Evolutionary conservation across 1,140 invertebrate genomes (phyloP), one percentile per base, ranked within the genome.

Genomic region (Bombus cullumanus): DNA sequence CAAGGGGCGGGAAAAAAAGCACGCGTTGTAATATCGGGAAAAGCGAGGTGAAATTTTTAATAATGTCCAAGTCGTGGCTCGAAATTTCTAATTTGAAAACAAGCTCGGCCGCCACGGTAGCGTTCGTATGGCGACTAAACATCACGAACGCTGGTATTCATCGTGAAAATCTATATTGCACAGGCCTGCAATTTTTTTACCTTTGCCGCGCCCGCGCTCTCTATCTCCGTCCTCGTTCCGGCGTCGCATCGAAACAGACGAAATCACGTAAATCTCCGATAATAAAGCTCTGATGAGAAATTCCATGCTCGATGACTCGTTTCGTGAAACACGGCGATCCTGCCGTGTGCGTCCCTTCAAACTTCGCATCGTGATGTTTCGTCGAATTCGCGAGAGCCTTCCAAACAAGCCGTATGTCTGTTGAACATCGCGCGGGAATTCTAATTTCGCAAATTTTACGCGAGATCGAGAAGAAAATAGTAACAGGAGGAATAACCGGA

Each of bases 111-210:
- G 9, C 31, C 47, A 31, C 57, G 59, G 59, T n/a, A n/a, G 28
- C 83, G 37, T 62, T 80, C 83, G 66, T 71, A 80, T 13, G 68
- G 57, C 83, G 77, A 72, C 76, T 85, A 77, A 85, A 80, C 43
- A 85, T 85, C 83, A 80, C 76, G 53, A 68, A 25, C 66, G 39
- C 39, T 28, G 28, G 83, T 62, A 85, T 85, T 85, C 83, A 85
- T 85, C 77, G 83, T 68, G 83, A 85, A 85, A 85, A 85, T 85
- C 83, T 85, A 85, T 85, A 85, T 79, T 85, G 83, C 83, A 80
- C 83, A 73, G 83, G 39, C 39, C 77, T 47, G 83, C 83, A 80
- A 85, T 85, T 85, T 85, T 85, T 77, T 53, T 73, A 71, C 83
- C 83, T 80, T 80, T 59, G 68, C 77, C 18, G 64, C 18, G 47